Conservation (phyloP, 2,113 vertebrate species). For the Coptodon rendalli region DNA sequence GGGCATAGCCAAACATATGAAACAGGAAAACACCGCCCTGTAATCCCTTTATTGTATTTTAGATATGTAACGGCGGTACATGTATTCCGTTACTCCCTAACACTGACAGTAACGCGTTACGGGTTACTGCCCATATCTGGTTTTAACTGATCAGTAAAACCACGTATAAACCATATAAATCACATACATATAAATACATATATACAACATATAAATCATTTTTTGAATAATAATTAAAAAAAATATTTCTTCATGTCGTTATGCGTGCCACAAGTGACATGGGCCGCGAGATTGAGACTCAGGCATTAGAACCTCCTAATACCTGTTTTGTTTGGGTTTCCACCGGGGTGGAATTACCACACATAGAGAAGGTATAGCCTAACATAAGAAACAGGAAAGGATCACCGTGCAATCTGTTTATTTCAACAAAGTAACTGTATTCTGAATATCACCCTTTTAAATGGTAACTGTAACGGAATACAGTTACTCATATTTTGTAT, state of each 20-base stretch:
- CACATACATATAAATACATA: too few species aligned
- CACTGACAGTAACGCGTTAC: too few species aligned
- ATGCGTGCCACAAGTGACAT: neutral
- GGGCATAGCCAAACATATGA: too few species aligned
- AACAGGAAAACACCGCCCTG: too few species aligned
- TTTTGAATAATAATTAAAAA: neutral
- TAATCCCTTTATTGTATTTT: too few species aligned
- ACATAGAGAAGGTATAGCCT: neutral
- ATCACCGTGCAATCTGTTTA: neutral
- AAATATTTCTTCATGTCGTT: neutral
- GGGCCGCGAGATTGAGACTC: neutral
- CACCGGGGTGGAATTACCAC: neutral
- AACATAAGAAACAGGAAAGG: neutral
- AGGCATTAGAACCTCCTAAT: neutral
- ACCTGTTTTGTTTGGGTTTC: neutral
- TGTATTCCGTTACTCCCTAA: too few species aligned
- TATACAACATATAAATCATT: too few species aligned
- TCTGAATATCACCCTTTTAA: neutral
- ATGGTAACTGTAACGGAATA: neutral
- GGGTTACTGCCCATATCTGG: too few species aligned
- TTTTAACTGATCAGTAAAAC: too few species aligned
- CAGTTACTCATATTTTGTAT: neutral
- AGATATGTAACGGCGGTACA: too few species aligned
- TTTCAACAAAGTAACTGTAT: neutral
- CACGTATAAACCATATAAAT: too few species aligned